Conservation (phyloP, 2,888 invertebrate genomes). For the Pheosia tremula region DNA sequence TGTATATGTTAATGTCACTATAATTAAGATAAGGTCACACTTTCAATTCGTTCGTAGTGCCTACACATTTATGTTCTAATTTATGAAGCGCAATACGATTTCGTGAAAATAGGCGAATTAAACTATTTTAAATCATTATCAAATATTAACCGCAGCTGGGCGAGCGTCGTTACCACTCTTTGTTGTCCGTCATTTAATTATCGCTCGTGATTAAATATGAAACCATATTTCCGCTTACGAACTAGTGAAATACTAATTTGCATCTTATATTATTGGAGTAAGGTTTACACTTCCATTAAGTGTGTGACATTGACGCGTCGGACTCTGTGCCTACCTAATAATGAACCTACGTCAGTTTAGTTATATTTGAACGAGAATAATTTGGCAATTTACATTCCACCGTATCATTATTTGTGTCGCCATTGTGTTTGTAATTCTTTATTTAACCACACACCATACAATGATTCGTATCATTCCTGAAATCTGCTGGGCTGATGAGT, state of each 20-base stretch:
- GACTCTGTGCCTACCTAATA: background rate
- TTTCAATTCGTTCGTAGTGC: too few species aligned
- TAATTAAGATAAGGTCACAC: too few species aligned
- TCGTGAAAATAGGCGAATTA: conserved; percentile 19
- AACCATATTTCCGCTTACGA: background rate
- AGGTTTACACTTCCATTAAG: conserved; percentile 4
- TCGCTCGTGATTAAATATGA: background rate
- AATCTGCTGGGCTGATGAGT: too few species aligned
- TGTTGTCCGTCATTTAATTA: conserved; percentile 18
- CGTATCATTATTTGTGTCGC: background rate
- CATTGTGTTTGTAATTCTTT: background rate
- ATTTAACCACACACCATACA: background rate
- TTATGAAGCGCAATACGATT: conserved; percentile 19
- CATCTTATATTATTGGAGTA: background rate
- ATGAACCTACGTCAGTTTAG: background rate
- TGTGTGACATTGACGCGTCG: background rate
- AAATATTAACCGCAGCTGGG: conserved; percentile 22
- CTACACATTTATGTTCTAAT: too few species aligned
- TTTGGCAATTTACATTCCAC: conserved; percentile 4
- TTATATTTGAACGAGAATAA: conserved; percentile 5
- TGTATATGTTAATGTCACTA: too few species aligned
- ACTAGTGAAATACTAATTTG: background rate
- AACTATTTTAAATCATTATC: conserved; percentile 31
- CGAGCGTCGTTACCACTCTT: conserved; percentile 16
- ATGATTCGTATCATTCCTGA: too few species aligned